phyloP scores from a whole-genome alignment of 1,140 invertebrate genomes.

The Drosophila jambulina region DNA sequence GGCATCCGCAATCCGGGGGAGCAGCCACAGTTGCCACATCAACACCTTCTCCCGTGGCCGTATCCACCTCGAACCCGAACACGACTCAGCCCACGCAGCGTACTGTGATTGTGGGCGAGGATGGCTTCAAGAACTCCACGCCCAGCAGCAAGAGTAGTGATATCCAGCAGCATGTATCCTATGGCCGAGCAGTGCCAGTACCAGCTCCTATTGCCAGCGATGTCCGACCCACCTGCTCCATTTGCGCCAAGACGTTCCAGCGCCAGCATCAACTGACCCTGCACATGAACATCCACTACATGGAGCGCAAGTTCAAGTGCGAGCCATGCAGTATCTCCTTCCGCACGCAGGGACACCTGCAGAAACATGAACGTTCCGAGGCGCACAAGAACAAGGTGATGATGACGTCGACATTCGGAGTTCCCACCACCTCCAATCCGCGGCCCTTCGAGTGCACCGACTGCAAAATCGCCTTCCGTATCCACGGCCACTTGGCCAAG shows the following conservation, averaged over 20 bases:
- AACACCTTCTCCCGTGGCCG: neutral
- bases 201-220: slow-evolving; percentile 86
- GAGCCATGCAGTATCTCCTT: slow-evolving; percentile 96
- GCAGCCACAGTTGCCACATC: slow-evolving; percentile 1
- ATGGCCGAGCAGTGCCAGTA: slow-evolving; percentile 42
- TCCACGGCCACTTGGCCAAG: slow-evolving; percentile 98
- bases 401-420: slow-evolving; percentile 94
- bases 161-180: slow-evolving; percentile 45
- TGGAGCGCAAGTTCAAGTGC: slow-evolving; percentile 96
- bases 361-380: slow-evolving; percentile 95
- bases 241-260: slow-evolving; percentile 96
- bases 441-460: slow-evolving; percentile 97
- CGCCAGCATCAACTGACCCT: slow-evolving; percentile 95
- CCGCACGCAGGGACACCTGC: slow-evolving; percentile 95
- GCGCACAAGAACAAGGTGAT: slow-evolving; percentile 96
- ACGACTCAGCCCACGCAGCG: slow-evolving; percentile 36
- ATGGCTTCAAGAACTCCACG: slow-evolving; percentile 71
- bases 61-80: neutral
- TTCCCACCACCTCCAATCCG: slow-evolving; percentile 94
- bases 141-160: slow-evolving; percentile 60
- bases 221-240: slow-evolving; percentile 92
- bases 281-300: slow-evolving; percentile 98
- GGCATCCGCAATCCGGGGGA: slow-evolving; percentile 8
- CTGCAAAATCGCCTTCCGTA: slow-evolving; percentile 98
- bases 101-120: slow-evolving; percentile 80